These are phyloP conservation scores for Linyphia triangularis DNA, from an alignment of 2,888 invertebrate species.

Conservation along the genomic window DNA sequence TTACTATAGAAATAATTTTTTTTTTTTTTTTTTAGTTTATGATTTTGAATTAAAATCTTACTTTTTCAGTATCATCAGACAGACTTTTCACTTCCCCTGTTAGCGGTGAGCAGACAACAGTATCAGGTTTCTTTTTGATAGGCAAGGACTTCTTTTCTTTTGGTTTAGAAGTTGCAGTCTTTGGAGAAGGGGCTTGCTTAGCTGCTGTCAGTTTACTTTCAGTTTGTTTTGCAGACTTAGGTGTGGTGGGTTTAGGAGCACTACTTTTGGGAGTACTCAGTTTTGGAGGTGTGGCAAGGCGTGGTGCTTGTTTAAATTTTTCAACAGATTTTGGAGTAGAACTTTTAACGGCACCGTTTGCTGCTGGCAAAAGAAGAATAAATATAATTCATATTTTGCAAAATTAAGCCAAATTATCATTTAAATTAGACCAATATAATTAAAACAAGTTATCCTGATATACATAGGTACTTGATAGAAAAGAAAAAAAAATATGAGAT, in stretches of 20 bases:
- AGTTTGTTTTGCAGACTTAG: constrained; percentile 17
- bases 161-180: constrained; percentile 1
- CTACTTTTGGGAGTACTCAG: constrained; percentile 6
- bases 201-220: constrained; percentile 11
- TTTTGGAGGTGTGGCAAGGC: constrained; percentile 21
- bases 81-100: constrained; percentile 9
- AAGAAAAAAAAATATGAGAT: too few relatives aligned
- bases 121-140: constrained; percentile 58
- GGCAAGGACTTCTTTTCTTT: constrained; percentile 32
- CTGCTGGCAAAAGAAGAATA: too few relatives aligned
- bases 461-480: too few relatives aligned
- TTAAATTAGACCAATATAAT: too few relatives aligned
- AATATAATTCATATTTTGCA: too few relatives aligned
- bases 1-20: too few relatives aligned
- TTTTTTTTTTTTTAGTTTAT: not conserved
- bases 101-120: not conserved
- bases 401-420: too few relatives aligned
- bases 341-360: constrained; percentile 2
- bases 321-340: constrained; percentile 52
- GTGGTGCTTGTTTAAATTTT: constrained; percentile 36
- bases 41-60: not conserved
- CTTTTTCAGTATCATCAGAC: constrained; percentile 8
- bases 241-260: constrained; percentile 19
- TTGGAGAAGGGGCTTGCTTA: not conserved
- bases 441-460: too few relatives aligned